A percentile compares a stretch with the other conserved stretches of the same genome.
phyloP scores from a whole-genome alignment of 1,140 invertebrate species.

The Prorops nasuta region DNA sequence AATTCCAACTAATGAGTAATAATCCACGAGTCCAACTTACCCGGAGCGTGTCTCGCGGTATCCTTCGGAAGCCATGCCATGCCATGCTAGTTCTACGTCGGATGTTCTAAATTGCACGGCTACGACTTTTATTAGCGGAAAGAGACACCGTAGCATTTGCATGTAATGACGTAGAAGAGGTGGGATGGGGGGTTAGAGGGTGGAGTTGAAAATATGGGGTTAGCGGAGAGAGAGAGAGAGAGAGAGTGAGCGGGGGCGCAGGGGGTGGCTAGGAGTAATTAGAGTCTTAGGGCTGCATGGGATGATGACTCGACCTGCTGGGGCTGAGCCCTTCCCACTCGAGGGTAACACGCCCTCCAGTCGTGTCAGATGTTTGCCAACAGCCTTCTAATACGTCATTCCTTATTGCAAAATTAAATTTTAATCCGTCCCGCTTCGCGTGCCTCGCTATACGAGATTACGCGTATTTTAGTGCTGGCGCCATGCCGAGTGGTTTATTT shows the following conservation, averaged over 20 bases:
- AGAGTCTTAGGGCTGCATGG: constrained; percentile 46
- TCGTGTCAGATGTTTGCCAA: too few relatives aligned
- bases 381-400: constrained; percentile 50
- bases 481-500: constrained; percentile 33
- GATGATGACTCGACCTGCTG: constrained; percentile 32
- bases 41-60: constrained; percentile 15
- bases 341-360: constrained; percentile 15
- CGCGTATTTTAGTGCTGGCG: constrained; percentile 43
- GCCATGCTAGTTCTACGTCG: constrained; percentile 18
- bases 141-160: constrained; percentile 53
- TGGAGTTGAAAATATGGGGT: constrained; percentile 21
- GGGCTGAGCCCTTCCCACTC: too few relatives aligned
- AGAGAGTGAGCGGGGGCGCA: constrained; percentile 22
- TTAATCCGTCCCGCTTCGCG: constrained; percentile 35
- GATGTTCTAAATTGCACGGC: constrained; percentile 38
- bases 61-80: constrained; percentile 28
- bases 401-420: constrained; percentile 56
- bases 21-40: constrained; percentile 15
- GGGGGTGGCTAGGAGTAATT: constrained; percentile 45
- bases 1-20: constrained; percentile 24
- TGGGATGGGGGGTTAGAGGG: constrained; percentile 20
- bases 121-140: constrained; percentile 49
- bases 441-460: constrained; percentile 34
- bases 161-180: constrained; percentile 45
- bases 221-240: constrained; percentile 8